These are phyloP conservation scores for Plotosus lineatus DNA, from an alignment of 2,113 vertebrate species.

Conservation along the genomic window DNA sequence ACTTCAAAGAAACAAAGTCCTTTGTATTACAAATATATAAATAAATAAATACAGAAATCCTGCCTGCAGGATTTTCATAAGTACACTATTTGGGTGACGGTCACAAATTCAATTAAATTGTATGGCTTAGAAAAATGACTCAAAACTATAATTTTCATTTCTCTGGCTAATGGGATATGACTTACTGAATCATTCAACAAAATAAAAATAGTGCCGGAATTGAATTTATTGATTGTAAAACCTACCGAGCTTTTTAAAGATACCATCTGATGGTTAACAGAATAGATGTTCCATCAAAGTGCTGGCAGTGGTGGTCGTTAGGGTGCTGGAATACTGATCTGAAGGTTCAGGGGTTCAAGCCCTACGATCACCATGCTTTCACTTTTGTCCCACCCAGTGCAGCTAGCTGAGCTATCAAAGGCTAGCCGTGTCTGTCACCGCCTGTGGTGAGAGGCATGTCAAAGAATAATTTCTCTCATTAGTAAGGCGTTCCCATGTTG, in stretches of 20 bases:
- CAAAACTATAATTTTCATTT: conserved; percentile 27
- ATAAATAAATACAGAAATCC: conserved; percentile 56
- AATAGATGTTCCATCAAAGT: too few relatives aligned
- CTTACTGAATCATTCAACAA: neutral
- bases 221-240: neutral
- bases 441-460: too few relatives aligned
- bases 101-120: conserved; percentile 74
- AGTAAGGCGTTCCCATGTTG: too few relatives aligned
- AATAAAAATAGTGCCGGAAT: neutral
- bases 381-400: too few relatives aligned
- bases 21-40: conserved; percentile 26
- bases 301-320: too few relatives aligned
- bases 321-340: too few relatives aligned
- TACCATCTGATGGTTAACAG: conserved; percentile 1
- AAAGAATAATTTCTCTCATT: too few relatives aligned
- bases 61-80: conserved; percentile 65
- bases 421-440: too few relatives aligned
- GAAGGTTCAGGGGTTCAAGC: too few relatives aligned
- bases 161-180: conserved; percentile 21
- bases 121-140: conserved; percentile 35
- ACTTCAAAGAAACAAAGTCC: conserved; percentile 70
- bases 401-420: too few relatives aligned
- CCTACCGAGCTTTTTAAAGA: too few relatives aligned
- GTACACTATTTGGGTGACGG: conserved; percentile 65
- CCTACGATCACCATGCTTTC: too few relatives aligned